Percentiles rank a stretch among this genome's conserved stretches.
Conservation (phyloP, 2,888 invertebrate species). For the Machimus rusticus region DNA sequence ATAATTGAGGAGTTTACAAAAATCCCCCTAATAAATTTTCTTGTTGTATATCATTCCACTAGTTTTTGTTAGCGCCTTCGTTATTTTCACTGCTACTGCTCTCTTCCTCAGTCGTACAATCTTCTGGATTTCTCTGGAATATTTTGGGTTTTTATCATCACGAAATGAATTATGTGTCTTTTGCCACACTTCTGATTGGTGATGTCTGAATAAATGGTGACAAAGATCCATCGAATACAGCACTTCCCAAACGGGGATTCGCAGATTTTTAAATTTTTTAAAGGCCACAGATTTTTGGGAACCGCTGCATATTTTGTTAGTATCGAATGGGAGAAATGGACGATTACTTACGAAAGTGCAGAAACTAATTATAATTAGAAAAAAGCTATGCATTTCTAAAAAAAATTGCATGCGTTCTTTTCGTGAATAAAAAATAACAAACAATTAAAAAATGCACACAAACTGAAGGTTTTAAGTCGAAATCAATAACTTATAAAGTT, state of each 20-base stretch:
- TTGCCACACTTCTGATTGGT: neutral
- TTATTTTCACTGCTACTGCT: conserved; percentile 8
- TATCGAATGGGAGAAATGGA: neutral
- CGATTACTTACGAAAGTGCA: neutral
- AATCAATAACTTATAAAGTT: too few species aligned
- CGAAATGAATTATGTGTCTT: neutral
- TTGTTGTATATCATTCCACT: neutral
- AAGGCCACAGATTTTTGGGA: neutral
- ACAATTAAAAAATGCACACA: neutral
- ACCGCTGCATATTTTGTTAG: neutral
- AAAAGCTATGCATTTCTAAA: neutral
- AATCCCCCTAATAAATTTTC: neutral
- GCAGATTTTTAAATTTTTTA: neutral
- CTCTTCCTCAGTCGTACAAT: conserved; percentile 38
- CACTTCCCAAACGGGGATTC: neutral
- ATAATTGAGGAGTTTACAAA: neutral
- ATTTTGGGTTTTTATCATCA: neutral
- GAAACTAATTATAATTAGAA: neutral
- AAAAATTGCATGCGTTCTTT: neutral
- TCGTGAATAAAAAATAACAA: neutral
- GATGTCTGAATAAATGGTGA: neutral
- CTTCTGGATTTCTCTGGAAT: conserved; percentile 45
- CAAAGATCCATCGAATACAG: neutral
- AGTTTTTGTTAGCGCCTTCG: neutral
- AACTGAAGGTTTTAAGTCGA: neutral